Base-by-base conservation (phyloP, 2,888 invertebrate genomes). In the Antitype chi region DNA sequence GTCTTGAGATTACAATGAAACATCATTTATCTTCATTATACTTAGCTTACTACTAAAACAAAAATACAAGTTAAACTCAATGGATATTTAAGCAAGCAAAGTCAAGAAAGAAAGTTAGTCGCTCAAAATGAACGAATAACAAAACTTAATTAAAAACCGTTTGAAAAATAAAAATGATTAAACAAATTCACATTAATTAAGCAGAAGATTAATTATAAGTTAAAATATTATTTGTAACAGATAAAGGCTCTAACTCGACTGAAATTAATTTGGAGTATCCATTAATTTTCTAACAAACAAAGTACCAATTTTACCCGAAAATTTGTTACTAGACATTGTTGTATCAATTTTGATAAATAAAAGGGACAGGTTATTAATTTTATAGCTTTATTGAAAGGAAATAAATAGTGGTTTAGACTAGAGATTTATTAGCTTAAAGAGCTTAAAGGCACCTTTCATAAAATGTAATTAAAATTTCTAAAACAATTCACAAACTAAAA, bases 241-340 rank as follows among this genome's bases (percentile, higher is more conserved):
- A 87, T 88, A 90, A 88, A 89, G 88, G 88, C 78, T 74, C 72
- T 78, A 77, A 85, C 88, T 87, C 82, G 81, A 82, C 87, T 88
- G 89, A 89, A 91, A 93, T 93, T 93, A 93, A 92, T 92, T 90
- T 90, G 84, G 87, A 89, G 88, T 89, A 89, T 88, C 89, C 91
- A 93, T 93, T 91, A 93, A 93, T 93, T 92, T 90, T 89, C 86
- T 75, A 76, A 83, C 85, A 89, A 90, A 92, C 85, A 90, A 90
- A 91, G 87, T 90, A 89, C 87, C 90, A 89, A 91, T 92, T 90
- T 89, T 81, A 82, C 79, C 84, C 85, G 79, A 85, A 89, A 91
- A 91, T 90, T 87, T 81, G 81, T 88, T 86, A 87, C 84, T 83
- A 81, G 82, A 82, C 75, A 85, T 82, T 80, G 88, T 87, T 82